A percentile compares a stretch with the other conserved stretches of the same genome.
These are phyloP conservation scores for Phalera bucephala DNA, from an alignment of 2,888 invertebrate species.

Conservation along the genomic window DNA sequence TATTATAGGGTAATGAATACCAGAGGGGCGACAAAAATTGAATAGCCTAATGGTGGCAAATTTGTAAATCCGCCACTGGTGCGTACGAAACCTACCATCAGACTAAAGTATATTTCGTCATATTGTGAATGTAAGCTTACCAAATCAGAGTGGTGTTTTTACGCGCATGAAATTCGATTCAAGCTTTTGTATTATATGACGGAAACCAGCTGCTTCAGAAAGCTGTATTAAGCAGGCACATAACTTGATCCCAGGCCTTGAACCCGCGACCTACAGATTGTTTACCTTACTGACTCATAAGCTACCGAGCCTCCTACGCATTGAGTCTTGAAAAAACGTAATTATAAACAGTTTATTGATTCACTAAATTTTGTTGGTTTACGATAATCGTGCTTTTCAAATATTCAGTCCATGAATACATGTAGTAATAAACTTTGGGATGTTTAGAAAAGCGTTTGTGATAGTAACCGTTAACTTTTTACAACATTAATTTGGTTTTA, in stretches of 20 bases:
- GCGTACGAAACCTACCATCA: too few relatives aligned
- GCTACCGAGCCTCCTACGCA: conserved; percentile 16
- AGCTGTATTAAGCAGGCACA: too few relatives aligned
- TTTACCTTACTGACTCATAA: conserved; percentile 40
- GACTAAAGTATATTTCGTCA: too few relatives aligned
- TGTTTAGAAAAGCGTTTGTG: neutral
- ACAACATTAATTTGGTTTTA: neutral
- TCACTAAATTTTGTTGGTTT: neutral
- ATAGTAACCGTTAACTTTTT: neutral
- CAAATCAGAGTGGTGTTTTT: too few relatives aligned
- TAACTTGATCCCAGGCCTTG: conserved; percentile 35
- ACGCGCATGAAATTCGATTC: too few relatives aligned
- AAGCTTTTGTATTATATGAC: too few relatives aligned
- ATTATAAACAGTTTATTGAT: neutral
- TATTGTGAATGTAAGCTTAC: too few relatives aligned
- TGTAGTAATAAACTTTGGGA: neutral
- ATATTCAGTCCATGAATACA: neutral
- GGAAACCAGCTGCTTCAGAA: too few relatives aligned
- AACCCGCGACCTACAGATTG: conserved; percentile 39
- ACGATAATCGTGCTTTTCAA: neutral
- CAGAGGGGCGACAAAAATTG: too few relatives aligned
- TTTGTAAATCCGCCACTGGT: too few relatives aligned
- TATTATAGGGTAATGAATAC: too few relatives aligned
- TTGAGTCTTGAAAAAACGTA: conserved; percentile 7
- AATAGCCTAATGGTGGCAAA: too few relatives aligned